phyloP scores from a whole-genome alignment of 2,797 vertebrate genomes.

The Capromys pilorides region DNA sequence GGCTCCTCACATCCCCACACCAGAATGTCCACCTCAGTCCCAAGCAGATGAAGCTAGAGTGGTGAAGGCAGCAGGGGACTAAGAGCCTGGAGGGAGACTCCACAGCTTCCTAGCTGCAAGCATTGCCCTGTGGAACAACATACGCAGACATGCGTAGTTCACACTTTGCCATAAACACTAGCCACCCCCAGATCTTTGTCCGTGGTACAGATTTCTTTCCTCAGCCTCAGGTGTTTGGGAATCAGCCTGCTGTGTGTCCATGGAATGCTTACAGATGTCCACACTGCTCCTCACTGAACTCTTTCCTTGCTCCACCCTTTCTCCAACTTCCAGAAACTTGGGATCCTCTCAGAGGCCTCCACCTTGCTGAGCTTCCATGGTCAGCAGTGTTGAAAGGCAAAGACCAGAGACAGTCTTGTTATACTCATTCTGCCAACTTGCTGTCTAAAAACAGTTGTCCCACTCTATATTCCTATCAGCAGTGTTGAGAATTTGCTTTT shows the following conservation, averaged over 20 bases:
- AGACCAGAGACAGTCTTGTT: background rate
- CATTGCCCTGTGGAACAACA: background rate
- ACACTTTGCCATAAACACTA: background rate
- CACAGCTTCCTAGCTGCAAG: background rate
- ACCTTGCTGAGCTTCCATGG: background rate
- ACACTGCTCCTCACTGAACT: background rate
- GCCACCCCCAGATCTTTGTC: background rate
- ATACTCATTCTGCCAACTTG: background rate
- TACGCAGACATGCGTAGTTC: background rate
- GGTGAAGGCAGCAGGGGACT: background rate
- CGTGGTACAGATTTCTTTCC: background rate
- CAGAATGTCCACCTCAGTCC: background rate
- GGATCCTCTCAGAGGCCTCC: background rate
- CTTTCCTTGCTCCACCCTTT: background rate
- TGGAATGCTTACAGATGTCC: background rate
- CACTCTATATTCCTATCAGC: background rate
- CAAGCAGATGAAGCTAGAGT: background rate
- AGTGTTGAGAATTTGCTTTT: background rate
- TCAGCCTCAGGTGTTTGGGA: background rate
- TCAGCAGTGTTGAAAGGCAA: background rate
- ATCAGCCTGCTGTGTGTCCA: background rate
- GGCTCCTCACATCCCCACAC: background rate
- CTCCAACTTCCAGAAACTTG: background rate
- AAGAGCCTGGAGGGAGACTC: background rate
- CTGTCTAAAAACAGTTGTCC: background rate